These are phyloP conservation scores for Oligia fasciuncula DNA, from an alignment of 2,888 invertebrate genomes.

Conservation along the genomic window DNA sequence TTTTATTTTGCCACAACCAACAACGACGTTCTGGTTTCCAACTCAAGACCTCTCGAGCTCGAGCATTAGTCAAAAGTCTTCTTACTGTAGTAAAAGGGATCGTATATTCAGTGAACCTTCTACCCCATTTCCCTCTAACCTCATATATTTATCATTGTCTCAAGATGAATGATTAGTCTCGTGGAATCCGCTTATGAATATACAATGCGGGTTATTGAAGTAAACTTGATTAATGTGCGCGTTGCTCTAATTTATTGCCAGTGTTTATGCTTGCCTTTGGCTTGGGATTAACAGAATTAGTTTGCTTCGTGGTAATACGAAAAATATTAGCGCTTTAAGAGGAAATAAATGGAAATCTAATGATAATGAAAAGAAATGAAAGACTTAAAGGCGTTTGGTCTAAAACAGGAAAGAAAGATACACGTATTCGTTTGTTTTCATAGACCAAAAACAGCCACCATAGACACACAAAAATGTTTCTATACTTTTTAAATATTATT, in stretches of 20 bases:
- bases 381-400: background rate
- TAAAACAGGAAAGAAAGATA: background rate
- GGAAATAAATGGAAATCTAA: background rate
- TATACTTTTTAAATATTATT: too few species aligned
- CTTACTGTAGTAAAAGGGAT: background rate
- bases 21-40: background rate
- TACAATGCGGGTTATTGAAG: conserved; percentile 68
- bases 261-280: conserved; percentile 32
- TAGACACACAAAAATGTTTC: too few species aligned
- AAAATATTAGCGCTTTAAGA: background rate
- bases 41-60: background rate
- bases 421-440: too few species aligned
- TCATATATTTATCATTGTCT: conserved; percentile 74
- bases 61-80: background rate
- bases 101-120: conserved; percentile 33
- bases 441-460: too few species aligned
- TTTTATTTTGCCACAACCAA: background rate
- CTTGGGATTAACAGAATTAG: conserved; percentile 11
- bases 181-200: conserved; percentile 73
- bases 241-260: conserved; percentile 53
- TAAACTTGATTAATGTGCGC: conserved; percentile 69
- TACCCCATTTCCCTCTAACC: conserved; percentile 10
- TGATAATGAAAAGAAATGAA: background rate
- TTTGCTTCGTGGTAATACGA: background rate
- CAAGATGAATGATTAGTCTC: conserved; percentile 78